These are phyloP conservation scores for Tor tambroides DNA, from an alignment of 2,113 vertebrate genomes.

Conservation along the genomic window DNA sequence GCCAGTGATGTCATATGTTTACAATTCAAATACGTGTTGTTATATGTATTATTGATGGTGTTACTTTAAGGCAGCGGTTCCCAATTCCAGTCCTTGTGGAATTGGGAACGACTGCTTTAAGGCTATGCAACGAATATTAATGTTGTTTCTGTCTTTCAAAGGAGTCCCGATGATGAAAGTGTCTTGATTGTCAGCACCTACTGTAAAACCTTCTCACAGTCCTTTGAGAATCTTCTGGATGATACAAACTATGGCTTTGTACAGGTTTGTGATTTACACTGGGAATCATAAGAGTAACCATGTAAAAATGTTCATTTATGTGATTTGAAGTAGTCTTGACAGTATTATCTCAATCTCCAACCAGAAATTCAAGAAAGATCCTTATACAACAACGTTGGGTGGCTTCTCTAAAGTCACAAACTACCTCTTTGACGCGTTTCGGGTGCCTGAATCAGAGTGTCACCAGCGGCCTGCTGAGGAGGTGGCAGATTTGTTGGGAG, in stretches of 20 bases:
- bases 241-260: conserved; percentile 88
- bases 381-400: conserved; percentile 89
- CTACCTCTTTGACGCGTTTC: conserved; percentile 90
- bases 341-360: neutral
- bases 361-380: conserved; percentile 93
- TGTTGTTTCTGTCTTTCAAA: conserved; percentile 63
- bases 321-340: neutral
- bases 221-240: conserved; percentile 97
- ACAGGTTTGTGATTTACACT: conserved; percentile 76
- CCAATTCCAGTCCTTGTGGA: no score
- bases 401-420: conserved; percentile 97
- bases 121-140: neutral
- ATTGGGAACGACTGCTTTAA: no score
- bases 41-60: neutral
- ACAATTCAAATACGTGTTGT: neutral
- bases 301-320: neutral
- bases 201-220: conserved; percentile 90
- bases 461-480: conserved; percentile 89
- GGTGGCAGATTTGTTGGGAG: conserved; percentile 88
- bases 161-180: conserved; percentile 81
- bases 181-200: conserved; percentile 85
- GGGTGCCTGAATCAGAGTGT: conserved; percentile 79
- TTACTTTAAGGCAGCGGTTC: conserved; percentile 10
- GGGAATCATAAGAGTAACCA: neutral
- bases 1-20: conserved; percentile 6